phyloP scores from a whole-genome alignment of 2,888 invertebrate genomes.

The Diplolepis rosae region DNA sequence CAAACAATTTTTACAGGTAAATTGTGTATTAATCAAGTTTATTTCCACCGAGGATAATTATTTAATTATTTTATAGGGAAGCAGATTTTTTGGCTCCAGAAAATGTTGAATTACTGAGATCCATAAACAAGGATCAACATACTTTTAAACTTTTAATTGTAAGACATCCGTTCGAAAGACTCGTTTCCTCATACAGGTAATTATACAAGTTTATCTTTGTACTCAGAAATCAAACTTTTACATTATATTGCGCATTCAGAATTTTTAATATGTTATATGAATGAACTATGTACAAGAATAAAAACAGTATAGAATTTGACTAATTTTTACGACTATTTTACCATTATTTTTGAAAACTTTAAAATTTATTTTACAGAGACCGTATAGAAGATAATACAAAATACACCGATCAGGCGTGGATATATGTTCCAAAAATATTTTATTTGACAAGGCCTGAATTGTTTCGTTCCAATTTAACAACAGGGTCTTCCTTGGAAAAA shows the following conservation, averaged over 20 bases:
- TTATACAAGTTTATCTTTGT: not conserved
- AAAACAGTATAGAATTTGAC: not conserved
- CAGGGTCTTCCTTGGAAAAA: constrained; percentile 54
- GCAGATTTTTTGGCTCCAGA: constrained; percentile 60
- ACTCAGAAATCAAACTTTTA: too few species aligned
- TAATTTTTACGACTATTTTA: constrained; percentile 7
- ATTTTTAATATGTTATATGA: too few species aligned
- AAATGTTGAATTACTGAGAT: constrained; percentile 51
- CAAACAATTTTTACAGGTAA: constrained; percentile 64
- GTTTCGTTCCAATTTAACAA: constrained; percentile 58
- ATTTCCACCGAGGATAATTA: constrained; percentile 24
- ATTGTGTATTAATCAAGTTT: constrained; percentile 21
- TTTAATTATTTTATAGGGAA: constrained; percentile 55
- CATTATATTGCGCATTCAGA: too few species aligned
- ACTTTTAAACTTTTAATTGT: constrained; percentile 67
- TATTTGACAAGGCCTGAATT: constrained; percentile 66
- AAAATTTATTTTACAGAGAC: constrained; percentile 56
- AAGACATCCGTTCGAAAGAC: constrained; percentile 70
- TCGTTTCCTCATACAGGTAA: constrained; percentile 72
- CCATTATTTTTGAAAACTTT: not conserved
- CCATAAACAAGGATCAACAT: constrained; percentile 50
- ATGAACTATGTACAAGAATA: not conserved
- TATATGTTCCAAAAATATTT: constrained; percentile 67
- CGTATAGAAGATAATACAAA: constrained; percentile 70
- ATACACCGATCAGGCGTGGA: constrained; percentile 69